Base-by-base conservation (phyloP, 2,888 invertebrate species). In the Cantharis flavilabris region DNA sequence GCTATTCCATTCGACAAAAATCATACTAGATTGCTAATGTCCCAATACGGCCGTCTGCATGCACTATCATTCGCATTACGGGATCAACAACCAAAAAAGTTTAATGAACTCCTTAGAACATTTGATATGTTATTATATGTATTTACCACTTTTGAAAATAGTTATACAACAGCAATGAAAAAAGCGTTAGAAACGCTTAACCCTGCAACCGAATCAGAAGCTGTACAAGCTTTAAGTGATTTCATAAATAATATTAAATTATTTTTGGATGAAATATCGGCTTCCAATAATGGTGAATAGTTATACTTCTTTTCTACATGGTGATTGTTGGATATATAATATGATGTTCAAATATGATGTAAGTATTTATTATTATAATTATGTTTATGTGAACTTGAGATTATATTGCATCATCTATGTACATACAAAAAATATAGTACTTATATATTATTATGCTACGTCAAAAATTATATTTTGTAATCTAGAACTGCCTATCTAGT, bases 21-120 rank as follows among this genome's bases (percentile, higher is more conserved):
- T 18, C 86, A 87, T 75, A 76, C 86, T 1, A 74, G 73, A 14
- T 33, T 84, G 9, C 84, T 85, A 14, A 73, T 87, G 20, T 78
- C 80, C 10, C 84, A 84, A 69, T 84, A 85, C 65, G 87, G 83
- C 0, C 84, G 83, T 71, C 84, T 85, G 16, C 87, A 87, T 75
- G 84, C 85, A 1, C 73, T 85, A 2, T 85, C 85, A 2, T 83
- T 83, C 16, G 86, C 84, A 0, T 75, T 86, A 64, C 83, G 80
- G 23, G 80, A 85, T 65, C 81, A 83, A 67, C 72, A 84, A 20
- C 83, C 83, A 2, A 80, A 84, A 16, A 14, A 26, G 9, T 76
- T 76, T 63, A 28, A 63, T 4, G 62, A 72, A 14, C 5, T 71
- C 13, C n/a, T 49, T 49, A n/a, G 2, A n/a, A 62, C 23, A 20